These are phyloP conservation scores for Aricia agestis DNA, from an alignment of 1,140 invertebrate genomes.

Conservation along the genomic window DNA sequence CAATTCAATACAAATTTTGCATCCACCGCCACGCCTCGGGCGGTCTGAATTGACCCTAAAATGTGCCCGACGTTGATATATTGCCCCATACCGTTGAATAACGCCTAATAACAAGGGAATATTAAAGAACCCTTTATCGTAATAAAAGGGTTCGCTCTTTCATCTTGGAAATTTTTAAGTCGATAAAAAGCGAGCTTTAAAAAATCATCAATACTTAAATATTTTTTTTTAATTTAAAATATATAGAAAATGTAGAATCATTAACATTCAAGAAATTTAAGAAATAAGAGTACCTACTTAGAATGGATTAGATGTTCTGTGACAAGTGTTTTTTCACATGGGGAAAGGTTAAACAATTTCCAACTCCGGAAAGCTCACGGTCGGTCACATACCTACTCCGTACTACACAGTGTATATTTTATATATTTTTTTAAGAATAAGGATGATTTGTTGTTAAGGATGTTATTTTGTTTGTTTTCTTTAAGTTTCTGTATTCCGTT, in stretches of 20 bases:
- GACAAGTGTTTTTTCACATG: not conserved
- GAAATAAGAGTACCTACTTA: too few relatives aligned
- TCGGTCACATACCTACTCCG: not conserved
- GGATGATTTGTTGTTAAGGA: too few relatives aligned
- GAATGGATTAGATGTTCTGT: not conserved
- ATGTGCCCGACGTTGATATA: slow-evolving; percentile 17
- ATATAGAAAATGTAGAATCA: not conserved
- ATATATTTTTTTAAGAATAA: too few relatives aligned
- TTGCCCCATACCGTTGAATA: not conserved
- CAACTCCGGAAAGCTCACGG: not conserved
- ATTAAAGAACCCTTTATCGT: not conserved
- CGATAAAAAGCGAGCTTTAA: not conserved
- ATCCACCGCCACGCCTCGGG: too few relatives aligned
- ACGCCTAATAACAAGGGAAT: not conserved
- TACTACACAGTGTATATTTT: too few relatives aligned
- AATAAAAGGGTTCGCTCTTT: not conserved
- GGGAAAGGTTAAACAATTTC: not conserved
- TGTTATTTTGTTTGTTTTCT: too few relatives aligned
- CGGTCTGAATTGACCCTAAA: too few relatives aligned
- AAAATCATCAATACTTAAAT: not conserved
- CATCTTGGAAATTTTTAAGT: not conserved
- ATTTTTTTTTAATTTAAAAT: not conserved
- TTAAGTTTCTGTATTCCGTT: too few relatives aligned
- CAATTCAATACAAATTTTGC: too few relatives aligned
- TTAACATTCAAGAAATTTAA: not conserved